Base-by-base conservation (phyloP, 2,113 vertebrate species). In the Sminthopsis crassicaudata region DNA sequence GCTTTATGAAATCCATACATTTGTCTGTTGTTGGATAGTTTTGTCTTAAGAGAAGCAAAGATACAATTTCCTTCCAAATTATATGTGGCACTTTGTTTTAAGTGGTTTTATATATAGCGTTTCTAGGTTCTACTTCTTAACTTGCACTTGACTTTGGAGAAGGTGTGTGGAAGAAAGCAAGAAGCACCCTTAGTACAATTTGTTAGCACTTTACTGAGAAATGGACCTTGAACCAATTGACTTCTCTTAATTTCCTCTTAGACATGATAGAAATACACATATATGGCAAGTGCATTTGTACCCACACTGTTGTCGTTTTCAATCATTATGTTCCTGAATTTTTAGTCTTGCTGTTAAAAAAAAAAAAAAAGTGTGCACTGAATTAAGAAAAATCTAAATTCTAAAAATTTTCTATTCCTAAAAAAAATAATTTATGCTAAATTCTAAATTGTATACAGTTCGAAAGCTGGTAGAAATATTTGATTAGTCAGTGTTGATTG, bases 171-270 rank as follows among this genome's bases (percentile, higher is more conserved):
- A 84, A 54, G 93, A 94, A 90, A 60, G 95, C 16, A 89, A 27
- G 76, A 91, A 76, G 95, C 95, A 97, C 95, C 93, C 54, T 97
- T 97, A 96, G 91, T 89, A 98, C 98, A 98, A 97, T 95, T 97
- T 93, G 96, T 98, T 99, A 98, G 99, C 99, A 99, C 99, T 99
- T 99, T 99, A 99, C 48, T 96, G 98, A 97, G 98, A 97, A 96
- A 98, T 95, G 98, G 98, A 98, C 99, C 98, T 92, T 98, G 98
- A 98, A 98, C 98, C 98, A 98, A 96, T 94, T 95, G 94, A 57
- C 92, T 93, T 94, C 89, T 25, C 50, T 91, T 90, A 30, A 93
- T 95, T 94, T 92, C 91, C 92, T 46, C 91, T 54, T 50, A 57
- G 54, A 53, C 22, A 48, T 6, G 1, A 89, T 46, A 42, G 46